Conservation (phyloP, 2,888 invertebrate species). For the Trachelus troglodyta region DNA sequence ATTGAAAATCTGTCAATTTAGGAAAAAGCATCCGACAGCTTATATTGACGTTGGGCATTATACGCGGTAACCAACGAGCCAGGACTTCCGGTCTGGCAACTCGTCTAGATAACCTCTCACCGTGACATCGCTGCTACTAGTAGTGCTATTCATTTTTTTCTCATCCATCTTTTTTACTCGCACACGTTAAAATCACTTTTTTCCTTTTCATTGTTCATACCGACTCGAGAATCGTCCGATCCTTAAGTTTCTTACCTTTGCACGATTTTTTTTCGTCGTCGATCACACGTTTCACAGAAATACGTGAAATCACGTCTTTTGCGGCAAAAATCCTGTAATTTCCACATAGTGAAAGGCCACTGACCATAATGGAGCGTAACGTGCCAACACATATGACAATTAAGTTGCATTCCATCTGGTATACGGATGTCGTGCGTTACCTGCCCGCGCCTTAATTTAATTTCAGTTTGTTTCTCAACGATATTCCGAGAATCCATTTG, state of each 20-base stretch:
- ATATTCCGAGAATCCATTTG: constrained; percentile 47
- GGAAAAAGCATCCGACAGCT: constrained; percentile 63
- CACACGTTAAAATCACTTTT: background rate
- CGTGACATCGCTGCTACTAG: constrained; percentile 19
- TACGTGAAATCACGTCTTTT: background rate
- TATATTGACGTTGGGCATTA: constrained; percentile 63
- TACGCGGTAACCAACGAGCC: constrained; percentile 41
- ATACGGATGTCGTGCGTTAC: background rate
- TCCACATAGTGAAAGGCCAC: background rate
- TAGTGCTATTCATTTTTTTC: background rate
- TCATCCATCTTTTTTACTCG: background rate
- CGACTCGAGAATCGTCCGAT: background rate
- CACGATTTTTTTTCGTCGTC: background rate
- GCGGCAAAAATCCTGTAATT: background rate
- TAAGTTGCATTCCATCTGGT: constrained; percentile 4
- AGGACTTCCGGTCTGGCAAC: constrained; percentile 47
- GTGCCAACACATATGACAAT: background rate
- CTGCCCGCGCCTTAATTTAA: constrained; percentile 33
- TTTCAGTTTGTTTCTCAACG: constrained; percentile 43
- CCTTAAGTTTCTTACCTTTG: background rate
- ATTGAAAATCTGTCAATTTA: constrained; percentile 67
- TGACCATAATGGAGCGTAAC: background rate
- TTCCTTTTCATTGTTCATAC: background rate
- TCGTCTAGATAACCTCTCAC: constrained; percentile 53
- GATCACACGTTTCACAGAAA: too few species aligned